Evolutionary conservation across 2,888 invertebrate genomes (phyloP).

Genomic region (Drosophila testacea): DNA sequence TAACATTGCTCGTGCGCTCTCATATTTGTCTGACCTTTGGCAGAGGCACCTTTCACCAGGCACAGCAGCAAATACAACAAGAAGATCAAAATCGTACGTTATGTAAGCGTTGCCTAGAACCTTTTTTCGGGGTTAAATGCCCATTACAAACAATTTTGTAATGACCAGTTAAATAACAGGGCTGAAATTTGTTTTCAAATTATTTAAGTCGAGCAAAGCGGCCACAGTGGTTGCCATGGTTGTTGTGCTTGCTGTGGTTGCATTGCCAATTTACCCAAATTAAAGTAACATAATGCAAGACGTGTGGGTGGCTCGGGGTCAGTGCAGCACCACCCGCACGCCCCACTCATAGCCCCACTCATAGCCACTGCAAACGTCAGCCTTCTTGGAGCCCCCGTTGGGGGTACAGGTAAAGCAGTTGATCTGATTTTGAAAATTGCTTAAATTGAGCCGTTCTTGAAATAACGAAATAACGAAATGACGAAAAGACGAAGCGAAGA

Average conservation of each 20-base stretch:
- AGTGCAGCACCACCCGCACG: constrained; percentile 11
- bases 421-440: constrained; percentile 63
- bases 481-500: constrained; percentile 18
- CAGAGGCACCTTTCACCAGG: constrained; percentile 67
- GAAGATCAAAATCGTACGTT: constrained; percentile 32
- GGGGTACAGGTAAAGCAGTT: constrained; percentile 17
- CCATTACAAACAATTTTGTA: constrained; percentile 73
- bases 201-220: constrained; percentile 76
- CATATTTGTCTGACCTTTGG: constrained; percentile 74
- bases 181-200: constrained; percentile 76
- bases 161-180: constrained; percentile 73
- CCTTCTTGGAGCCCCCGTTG: neutral
- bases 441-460: constrained; percentile 52
- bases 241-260: constrained; percentile 14
- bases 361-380: constrained; percentile 11
- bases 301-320: constrained; percentile 74
- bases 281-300: constrained; percentile 76
- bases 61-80: constrained; percentile 20
- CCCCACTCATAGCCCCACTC: constrained; percentile 1
- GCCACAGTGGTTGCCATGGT: constrained; percentile 8
- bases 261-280: constrained; percentile 72
- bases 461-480: constrained; percentile 4
- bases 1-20: constrained; percentile 70
- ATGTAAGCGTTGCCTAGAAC: constrained; percentile 56
- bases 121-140: constrained; percentile 70